Evolutionary conservation across 2,888 invertebrate genomes (phyloP).

Genomic region (Hirtodrosophila histrioides): DNA sequence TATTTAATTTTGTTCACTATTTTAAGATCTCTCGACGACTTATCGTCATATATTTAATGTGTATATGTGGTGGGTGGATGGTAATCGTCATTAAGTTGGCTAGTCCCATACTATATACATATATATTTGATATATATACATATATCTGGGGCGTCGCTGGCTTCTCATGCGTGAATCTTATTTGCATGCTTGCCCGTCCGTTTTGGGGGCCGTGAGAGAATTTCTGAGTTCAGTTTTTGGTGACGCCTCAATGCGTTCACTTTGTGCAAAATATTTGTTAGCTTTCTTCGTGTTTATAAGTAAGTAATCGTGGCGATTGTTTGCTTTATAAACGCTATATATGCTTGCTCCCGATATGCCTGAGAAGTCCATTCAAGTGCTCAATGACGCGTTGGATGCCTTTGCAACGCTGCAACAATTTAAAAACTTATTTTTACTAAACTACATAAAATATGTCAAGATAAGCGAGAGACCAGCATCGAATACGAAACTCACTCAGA

Average conservation of each 20-base stretch:
- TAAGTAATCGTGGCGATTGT: conserved; percentile 1
- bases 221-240: conserved; percentile 16
- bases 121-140: neutral
- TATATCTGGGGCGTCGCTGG: conserved; percentile 20
- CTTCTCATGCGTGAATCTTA: conserved; percentile 65
- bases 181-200: conserved; percentile 6
- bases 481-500: too few species aligned
- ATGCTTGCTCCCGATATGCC: conserved; percentile 24
- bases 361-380: conserved; percentile 38
- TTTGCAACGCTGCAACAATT: conserved; percentile 48
- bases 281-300: conserved; percentile 16
- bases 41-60: conserved; percentile 18
- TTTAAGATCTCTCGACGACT: conserved; percentile 25
- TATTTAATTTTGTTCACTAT: conserved; percentile 26
- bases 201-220: conserved; percentile 1
- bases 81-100: conserved; percentile 1
- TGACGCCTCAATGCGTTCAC: conserved; percentile 56
- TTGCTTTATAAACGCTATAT: neutral
- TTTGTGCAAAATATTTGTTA: conserved; percentile 33
- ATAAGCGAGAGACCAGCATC: conserved; percentile 18
- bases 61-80: conserved; percentile 3
- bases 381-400: conserved; percentile 51
- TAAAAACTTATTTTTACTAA: conserved; percentile 12
- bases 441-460: conserved; percentile 4
- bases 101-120: neutral